A percentile compares a stretch with the other conserved stretches of the same genome.
Conservation (phyloP, 2,113 vertebrate genomes). For the Dromiciops gliroides region DNA sequence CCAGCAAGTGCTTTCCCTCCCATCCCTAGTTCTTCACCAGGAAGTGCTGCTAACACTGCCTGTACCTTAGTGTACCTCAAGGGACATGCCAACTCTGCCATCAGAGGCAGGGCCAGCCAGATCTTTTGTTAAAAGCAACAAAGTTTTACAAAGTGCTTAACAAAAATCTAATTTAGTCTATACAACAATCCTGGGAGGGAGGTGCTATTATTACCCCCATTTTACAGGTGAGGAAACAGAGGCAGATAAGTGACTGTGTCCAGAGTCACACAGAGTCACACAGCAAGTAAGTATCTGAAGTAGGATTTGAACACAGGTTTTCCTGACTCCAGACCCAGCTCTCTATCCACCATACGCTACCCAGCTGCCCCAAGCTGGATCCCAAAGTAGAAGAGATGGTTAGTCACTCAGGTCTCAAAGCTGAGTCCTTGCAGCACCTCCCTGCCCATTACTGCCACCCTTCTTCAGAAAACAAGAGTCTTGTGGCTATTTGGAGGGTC, state of each 20-base stretch:
- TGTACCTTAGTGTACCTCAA: neutral
- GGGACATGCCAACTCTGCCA: neutral
- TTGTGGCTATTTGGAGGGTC: neutral
- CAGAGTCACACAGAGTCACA: constrained; percentile 9
- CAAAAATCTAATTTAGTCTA: neutral
- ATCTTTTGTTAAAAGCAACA: too few species aligned
- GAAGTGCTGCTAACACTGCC: neutral
- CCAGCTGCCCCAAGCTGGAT: neutral
- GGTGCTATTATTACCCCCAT: neutral
- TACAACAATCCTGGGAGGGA: neutral
- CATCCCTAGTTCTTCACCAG: neutral
- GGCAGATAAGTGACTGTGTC: neutral
- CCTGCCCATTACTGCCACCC: neutral
- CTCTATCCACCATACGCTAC: neutral
- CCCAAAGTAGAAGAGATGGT: neutral
- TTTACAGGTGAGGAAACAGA: neutral
- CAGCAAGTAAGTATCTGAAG: neutral
- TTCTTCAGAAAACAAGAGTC: neutral
- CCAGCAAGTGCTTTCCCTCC: rapidly evolving
- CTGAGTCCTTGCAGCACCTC: too few species aligned
- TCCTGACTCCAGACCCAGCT: neutral
- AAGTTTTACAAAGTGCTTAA: neutral
- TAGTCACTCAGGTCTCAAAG: neutral
- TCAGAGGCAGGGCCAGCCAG: too few species aligned
- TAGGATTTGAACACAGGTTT: neutral